phyloP scores from a whole-genome alignment of 2,888 invertebrate species.

The Heliconius charithonia region DNA sequence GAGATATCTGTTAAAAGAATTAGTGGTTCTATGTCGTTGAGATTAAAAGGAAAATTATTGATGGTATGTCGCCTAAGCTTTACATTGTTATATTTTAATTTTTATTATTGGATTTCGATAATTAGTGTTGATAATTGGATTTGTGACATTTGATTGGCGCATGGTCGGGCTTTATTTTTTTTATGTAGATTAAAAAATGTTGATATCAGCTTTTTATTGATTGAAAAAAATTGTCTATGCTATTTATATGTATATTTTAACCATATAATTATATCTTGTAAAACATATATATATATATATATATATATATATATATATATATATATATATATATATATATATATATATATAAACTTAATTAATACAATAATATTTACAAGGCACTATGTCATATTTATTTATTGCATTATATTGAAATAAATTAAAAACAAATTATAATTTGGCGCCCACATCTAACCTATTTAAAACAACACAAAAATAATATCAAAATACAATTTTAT shows the following conservation, averaged over 20 bases:
- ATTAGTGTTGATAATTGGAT: conserved; percentile 50
- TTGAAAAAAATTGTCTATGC: neutral
- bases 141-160: conserved; percentile 47
- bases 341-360: neutral
- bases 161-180: conserved; percentile 30
- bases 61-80: conserved; percentile 49
- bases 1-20: conserved; percentile 45
- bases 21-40: conserved; percentile 49
- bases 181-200: conserved; percentile 28
- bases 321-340: too few species aligned
- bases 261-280: neutral
- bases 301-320: too few species aligned
- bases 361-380: neutral
- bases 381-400: neutral
- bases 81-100: conserved; percentile 31
- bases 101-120: conserved; percentile 44
- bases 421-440: neutral
- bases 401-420: neutral
- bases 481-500: neutral
- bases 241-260: neutral
- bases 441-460: neutral
- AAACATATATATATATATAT: neutral
- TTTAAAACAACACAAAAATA: neutral
- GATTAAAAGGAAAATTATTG: conserved; percentile 48
- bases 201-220: conserved; percentile 11